A percentile compares a stretch with the other conserved stretches of the same genome.
Conservation (phyloP, 2,888 invertebrate genomes). For the Polyommatus icarus region DNA sequence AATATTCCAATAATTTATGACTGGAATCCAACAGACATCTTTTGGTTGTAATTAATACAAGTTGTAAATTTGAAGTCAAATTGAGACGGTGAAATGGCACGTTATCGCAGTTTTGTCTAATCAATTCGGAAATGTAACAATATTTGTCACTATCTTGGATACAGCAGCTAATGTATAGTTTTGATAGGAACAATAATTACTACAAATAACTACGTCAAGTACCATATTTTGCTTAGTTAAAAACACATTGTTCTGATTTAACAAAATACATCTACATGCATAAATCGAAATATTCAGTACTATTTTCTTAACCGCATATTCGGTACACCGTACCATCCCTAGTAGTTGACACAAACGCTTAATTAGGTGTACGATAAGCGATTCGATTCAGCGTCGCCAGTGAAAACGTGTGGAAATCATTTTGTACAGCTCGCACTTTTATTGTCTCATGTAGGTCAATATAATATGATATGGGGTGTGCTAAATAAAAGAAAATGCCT, state of each 20-base stretch:
- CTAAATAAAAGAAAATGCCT: not conserved
- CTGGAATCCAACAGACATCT: too few relatives aligned
- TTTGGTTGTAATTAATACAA: too few relatives aligned
- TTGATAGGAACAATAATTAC: too few relatives aligned
- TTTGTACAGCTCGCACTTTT: not conserved
- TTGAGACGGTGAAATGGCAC: too few relatives aligned
- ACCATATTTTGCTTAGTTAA: not conserved
- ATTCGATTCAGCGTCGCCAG: constrained; percentile 5
- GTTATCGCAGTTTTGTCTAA: too few relatives aligned
- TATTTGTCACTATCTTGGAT: too few relatives aligned
- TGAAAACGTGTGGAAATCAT: constrained; percentile 6
- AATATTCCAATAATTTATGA: too few relatives aligned
- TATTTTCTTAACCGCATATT: not conserved
- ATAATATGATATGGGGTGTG: not conserved
- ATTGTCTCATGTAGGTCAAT: constrained; percentile 5
- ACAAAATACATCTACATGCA: not conserved
- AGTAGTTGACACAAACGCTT: constrained; percentile 62
- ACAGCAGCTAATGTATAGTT: too few relatives aligned
- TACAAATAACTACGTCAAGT: not conserved
- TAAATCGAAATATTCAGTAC: not conserved
- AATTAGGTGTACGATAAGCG: constrained; percentile 54
- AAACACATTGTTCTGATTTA: not conserved
- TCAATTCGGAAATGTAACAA: too few relatives aligned
- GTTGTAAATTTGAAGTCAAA: too few relatives aligned
- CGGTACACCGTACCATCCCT: not conserved